phyloP scores from a whole-genome alignment of 2,888 invertebrate genomes.

The Aspidiotus rigidus region DNA sequence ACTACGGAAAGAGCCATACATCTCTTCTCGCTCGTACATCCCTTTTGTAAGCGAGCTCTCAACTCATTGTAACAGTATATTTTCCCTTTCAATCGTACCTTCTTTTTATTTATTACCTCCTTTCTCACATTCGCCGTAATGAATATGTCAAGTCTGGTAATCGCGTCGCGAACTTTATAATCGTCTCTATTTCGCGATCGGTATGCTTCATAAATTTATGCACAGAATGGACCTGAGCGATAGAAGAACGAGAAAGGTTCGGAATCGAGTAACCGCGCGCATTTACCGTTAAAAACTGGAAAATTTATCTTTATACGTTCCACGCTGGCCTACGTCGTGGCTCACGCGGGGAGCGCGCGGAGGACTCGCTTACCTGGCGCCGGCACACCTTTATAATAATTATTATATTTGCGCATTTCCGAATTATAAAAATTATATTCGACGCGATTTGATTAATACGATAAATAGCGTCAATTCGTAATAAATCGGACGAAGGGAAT shows the following conservation, averaged over 20 bases:
- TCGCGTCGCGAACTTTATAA: background rate
- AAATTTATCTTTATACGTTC: background rate
- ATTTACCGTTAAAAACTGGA: background rate
- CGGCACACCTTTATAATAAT: background rate
- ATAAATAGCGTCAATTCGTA: too few relatives aligned
- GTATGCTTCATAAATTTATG: background rate
- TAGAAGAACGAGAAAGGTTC: background rate
- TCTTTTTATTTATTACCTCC: background rate
- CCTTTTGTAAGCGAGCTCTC: background rate
- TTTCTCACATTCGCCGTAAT: background rate
- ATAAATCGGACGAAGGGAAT: too few relatives aligned
- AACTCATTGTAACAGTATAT: too few relatives aligned
- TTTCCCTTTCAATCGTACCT: background rate
- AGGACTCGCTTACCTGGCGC: background rate
- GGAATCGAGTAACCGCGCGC: background rate
- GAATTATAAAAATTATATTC: too few relatives aligned
- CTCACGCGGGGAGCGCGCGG: too few relatives aligned
- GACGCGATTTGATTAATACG: too few relatives aligned
- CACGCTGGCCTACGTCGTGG: too few relatives aligned
- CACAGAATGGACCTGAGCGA: background rate
- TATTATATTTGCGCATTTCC: background rate
- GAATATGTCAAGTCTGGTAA: background rate
- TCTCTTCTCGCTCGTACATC: conserved; percentile 3
- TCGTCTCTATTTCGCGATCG: background rate
- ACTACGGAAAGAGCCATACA: conserved; percentile 12